Conservation (phyloP, 1,140 invertebrate genomes). For the Hylyphantes graminicola region DNA sequence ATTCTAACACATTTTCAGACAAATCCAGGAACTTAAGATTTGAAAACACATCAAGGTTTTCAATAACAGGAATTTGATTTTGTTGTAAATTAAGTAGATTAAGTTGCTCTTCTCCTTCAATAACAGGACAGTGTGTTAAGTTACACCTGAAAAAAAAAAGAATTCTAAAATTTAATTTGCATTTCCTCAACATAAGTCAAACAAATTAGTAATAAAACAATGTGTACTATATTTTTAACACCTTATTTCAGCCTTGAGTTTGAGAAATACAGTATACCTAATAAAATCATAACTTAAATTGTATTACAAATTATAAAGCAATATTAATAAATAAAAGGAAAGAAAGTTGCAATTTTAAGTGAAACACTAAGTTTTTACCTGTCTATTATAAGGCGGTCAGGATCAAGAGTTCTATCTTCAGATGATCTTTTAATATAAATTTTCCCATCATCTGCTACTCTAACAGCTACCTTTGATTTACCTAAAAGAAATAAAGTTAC, state of each 20-base stretch:
- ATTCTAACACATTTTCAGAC: conserved; percentile 55
- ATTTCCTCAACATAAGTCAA: too few species aligned
- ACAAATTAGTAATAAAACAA: too few species aligned
- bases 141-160: conserved; percentile 42
- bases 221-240: too few species aligned
- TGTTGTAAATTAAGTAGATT: conserved; percentile 57
- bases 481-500: background rate
- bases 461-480: conserved; percentile 59
- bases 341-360: background rate
- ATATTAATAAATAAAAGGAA: background rate
- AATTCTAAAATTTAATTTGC: too few species aligned
- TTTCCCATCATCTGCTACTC: conserved; percentile 44
- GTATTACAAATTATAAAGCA: too few species aligned
- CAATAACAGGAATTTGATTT: conserved; percentile 57
- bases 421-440: conserved; percentile 49
- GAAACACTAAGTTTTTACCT: too few species aligned
- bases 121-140: conserved; percentile 41
- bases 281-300: too few species aligned
- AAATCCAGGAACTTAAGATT: conserved; percentile 59
- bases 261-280: too few species aligned
- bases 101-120: conserved; percentile 58
- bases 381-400: conserved; percentile 52
- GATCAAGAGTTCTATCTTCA: conserved; percentile 48
- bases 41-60: conserved; percentile 51
- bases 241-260: too few species aligned